Evolutionary conservation across 1,140 invertebrate species (phyloP), one percentile per base, ranked within the genome.

Genomic region (Littorina saxatilis): DNA sequence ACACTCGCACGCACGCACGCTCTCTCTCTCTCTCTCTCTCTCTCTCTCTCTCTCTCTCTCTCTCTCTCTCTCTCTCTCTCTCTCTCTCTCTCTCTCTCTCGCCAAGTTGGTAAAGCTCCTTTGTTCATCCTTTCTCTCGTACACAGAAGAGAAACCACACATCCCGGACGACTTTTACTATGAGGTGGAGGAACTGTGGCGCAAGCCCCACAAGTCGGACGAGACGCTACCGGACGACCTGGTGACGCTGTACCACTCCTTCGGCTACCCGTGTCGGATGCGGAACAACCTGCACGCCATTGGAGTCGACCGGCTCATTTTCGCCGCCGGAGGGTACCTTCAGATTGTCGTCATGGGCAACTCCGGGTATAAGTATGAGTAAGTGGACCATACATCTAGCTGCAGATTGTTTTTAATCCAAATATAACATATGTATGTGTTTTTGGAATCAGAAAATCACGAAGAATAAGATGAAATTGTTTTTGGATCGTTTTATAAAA

Each of bases 141-240:
- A n/a, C n/a, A n/a, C n/a, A n/a, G 50, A 73, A 73, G n/a, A 2
- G 27, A 15, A 37, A 40, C 15, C 40, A 2, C 20, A 2, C 0
- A 78, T 78, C 15, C 37, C 76, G 7, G 20, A 20, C n/a, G 58
- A 78, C 58, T 78, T 78, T 58, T 78, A 27, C 58, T 78, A 78
- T 58, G 76, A 78, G 23, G 15, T 29, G 17, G 76, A 78, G 32
- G 15, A 52, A 1, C 76, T 66, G 7, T 15, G 23, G 76, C 35
- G 35, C 37, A 2, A 29, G 23, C 76, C 76, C 43, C 2, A 43
- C 35, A 63, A 78, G 29, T 78, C 76, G 23, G 76, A 78, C 1
- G 39, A 37, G n/a, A 13, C 20, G 0, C 58, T 78, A 20, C n/a
- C 76, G 3, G 55, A 63, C 1, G 37, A n/a, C 20, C 50, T 78